phyloP scores from a whole-genome alignment of 2,113 vertebrate species.

The Falco punctatus region DNA sequence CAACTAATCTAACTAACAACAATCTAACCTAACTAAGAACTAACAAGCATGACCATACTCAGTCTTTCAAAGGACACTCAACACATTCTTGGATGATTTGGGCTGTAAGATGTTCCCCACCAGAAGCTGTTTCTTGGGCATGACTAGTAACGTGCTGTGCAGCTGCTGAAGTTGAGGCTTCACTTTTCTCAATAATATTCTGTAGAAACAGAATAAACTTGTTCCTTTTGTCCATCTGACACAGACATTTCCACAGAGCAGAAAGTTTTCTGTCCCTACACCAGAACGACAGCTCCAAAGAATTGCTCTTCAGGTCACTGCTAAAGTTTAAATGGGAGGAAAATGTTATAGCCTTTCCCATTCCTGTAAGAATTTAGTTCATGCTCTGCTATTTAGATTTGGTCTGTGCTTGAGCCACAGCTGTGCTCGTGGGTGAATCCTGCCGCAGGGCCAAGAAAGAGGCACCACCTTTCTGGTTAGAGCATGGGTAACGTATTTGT shows the following conservation, averaged over 20 bases:
- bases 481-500: not conserved
- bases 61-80: not conserved
- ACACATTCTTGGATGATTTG: rapidly evolving
- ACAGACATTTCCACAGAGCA: not conserved
- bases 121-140: too few species aligned
- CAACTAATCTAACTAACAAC: too few species aligned
- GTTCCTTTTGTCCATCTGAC: rapidly evolving
- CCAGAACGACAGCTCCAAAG: too few species aligned
- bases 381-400: not conserved
- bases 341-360: not conserved
- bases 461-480: not conserved
- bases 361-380: not conserved
- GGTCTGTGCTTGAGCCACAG: not conserved
- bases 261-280: not conserved
- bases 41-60: too few species aligned
- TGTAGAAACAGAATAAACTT: not conserved
- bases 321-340: not conserved
- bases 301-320: not conserved
- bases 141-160: not conserved
- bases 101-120: not conserved
- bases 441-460: rapidly evolving
- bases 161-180: not conserved
- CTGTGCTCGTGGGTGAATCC: not conserved
- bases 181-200: rapidly evolving
- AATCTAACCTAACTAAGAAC: too few species aligned